Evolutionary conservation across 2,113 vertebrate genomes (phyloP), one percentile per base, ranked within the genome.

Genomic region (Choloepus hoffmanni): DNA sequence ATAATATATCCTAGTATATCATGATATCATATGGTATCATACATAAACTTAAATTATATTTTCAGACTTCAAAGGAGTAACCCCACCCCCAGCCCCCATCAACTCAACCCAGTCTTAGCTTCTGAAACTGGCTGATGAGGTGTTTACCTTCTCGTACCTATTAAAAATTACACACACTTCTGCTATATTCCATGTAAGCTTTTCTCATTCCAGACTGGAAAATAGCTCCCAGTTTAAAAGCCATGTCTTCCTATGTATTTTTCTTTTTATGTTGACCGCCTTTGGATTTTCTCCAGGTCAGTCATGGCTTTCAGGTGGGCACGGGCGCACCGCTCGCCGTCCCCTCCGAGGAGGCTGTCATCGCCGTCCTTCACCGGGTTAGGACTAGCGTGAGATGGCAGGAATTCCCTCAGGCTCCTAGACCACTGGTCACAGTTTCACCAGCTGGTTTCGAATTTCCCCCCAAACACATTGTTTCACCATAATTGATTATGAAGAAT

Each of bases 281-380:
- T 30, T 23, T 55, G 77, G 85, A 24, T 53, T 21, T 30, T 26
- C 13, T 82, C 55, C 4, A 3, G 67, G 33, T 33, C 60, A 19
- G 58, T 43, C 23, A 2, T 7, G 10, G n/a, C 4, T 60, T 50
- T 13, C 12, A 65, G 48, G 92, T 33, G 58, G 60, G 7, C 26
- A 93, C 60, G 68, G 13, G 53, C 48, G 3, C 2, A 48, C 13
- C 5, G 13, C 70, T 5, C 2, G 19, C 62, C 72, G 0, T n/a
- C 15, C n/a, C 23, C 13, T 65, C 6, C 43, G 21, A 0, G 0
- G 6, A 21, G 11, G 36, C 3, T 2, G 50, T 0, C 19, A 15
- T 16, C 30, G 5, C 14, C 2, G 63, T 33, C 16, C 3, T 55
- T 55, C 19, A 45, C 43, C 14, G 15, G 23, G 21, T 23, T 4